Evolutionary conservation across 2,113 vertebrate species (phyloP), one percentile per base, ranked within the genome.

Genomic region (Rhynchopsitta pachyrhyncha): DNA sequence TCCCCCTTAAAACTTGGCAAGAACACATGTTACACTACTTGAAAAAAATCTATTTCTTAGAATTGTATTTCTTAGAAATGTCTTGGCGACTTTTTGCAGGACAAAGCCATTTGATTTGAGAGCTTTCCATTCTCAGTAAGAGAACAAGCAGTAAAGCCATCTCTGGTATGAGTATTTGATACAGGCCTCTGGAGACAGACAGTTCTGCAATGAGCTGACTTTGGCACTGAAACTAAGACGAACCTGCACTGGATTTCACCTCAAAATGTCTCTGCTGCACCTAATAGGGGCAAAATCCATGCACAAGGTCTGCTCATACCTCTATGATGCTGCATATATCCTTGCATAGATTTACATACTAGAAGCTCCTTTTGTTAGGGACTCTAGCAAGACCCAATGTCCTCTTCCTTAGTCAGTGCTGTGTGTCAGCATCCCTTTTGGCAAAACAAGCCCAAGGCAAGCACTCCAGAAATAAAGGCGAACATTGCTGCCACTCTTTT

Each of bases 401-500:
- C 39, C 44, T 71, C 22, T 63, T 62, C 50, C 47, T 63, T 35
- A 11, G 2, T 10, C 70, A 14, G 29, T 9, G 17, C 69, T 67
- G 28, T 1, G 2, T 0, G 0, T 31, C 42, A 68, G 57, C 46
- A 33, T 17, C 11, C 20, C 49, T 29, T 19, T 60, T 9, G 29
- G 35, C 20, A 66, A 29, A 50, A 29, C 52, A 90, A 71, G 46
- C 17, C 42, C 52, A 46, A 64, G 33, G 46, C 47, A 81, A 74
- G 46, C 7, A 71, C 35, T 9, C 25, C 23, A 84, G 11, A 60
- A 84, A 59, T 13, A 70, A 63, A 59, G 60, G 41, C 17, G 53
- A 41, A 5, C 3, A 0, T 18, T 28, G 7, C 39, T 42, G 10
- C 2, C 3, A 7, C 20, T 35, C 37, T 29, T 50, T 22, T 0